phyloP scores from a whole-genome alignment of 2,888 invertebrate species.

The Neelides folsomi region DNA sequence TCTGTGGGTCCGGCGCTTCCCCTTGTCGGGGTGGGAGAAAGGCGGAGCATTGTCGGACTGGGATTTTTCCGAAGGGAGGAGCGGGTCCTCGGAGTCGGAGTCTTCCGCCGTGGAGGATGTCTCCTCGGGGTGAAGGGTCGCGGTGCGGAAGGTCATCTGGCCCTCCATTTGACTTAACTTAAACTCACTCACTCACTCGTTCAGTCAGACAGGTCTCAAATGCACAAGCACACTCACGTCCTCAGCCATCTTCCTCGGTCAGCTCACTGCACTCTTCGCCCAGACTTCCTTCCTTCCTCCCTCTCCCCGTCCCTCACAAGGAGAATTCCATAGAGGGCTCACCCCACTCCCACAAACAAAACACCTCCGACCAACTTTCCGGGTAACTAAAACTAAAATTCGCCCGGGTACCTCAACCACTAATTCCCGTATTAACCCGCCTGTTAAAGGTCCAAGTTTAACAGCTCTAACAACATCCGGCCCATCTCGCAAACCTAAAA shows the following conservation, averaged over 20 bases:
- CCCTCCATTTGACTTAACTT: neutral
- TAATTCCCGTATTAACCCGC: too few relatives aligned
- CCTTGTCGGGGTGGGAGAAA: constrained; percentile 12
- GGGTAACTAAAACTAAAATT: too few relatives aligned
- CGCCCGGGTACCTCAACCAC: too few relatives aligned
- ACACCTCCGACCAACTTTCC: too few relatives aligned
- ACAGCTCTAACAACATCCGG: too few relatives aligned
- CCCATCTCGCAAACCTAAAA: too few relatives aligned
- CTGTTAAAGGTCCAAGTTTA: too few relatives aligned
- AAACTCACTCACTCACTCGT: neutral
- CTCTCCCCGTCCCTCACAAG: neutral
- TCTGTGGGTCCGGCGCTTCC: constrained; percentile 73
- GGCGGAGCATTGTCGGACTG: neutral
- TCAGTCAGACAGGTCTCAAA: neutral
- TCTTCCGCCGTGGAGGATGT: constrained; percentile 6
- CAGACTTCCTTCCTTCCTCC: constrained; percentile 8
- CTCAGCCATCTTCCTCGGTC: constrained; percentile 18
- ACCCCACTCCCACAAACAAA: neutral
- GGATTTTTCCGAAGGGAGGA: neutral
- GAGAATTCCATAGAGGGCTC: neutral
- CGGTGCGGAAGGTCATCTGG: neutral
- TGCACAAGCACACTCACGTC: constrained; percentile 11
- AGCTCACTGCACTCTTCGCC: constrained; percentile 5
- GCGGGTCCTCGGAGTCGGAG: constrained; percentile 4
- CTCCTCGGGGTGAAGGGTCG: neutral